Percentiles rank a stretch among this genome's conserved stretches.
phyloP scores from a whole-genome alignment of 1,140 invertebrate species.

The Pseudomyrmex cubaensis region DNA sequence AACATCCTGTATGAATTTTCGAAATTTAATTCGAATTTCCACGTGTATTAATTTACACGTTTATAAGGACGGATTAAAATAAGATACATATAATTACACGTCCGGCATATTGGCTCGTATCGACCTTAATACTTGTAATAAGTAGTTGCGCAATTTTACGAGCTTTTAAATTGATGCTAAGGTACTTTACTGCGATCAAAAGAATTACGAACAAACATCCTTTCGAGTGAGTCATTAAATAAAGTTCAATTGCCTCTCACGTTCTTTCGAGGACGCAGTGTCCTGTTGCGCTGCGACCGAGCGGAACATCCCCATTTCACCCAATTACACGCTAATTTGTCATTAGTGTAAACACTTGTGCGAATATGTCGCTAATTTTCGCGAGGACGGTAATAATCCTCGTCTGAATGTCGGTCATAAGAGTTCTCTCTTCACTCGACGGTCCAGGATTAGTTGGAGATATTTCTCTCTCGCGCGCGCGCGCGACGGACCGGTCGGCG shows the following conservation, averaged over 20 bases:
- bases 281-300: not conserved
- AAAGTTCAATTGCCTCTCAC: not conserved
- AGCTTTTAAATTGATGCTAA: not conserved
- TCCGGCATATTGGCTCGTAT: too few relatives aligned
- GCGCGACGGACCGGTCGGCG: not conserved
- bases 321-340: slow-evolving; percentile 22
- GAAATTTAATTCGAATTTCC: too few relatives aligned
- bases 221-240: not conserved
- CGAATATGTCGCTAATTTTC: slow-evolving; percentile 12
- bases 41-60: too few relatives aligned
- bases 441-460: slow-evolving; percentile 26
- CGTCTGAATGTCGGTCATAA: not conserved
- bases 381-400: slow-evolving; percentile 30
- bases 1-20: too few relatives aligned
- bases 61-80: too few relatives aligned
- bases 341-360: slow-evolving; percentile 19
- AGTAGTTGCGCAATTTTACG: too few relatives aligned
- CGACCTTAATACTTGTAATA: too few relatives aligned
- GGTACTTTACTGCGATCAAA: too few relatives aligned
- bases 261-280: not conserved
- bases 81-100: too few relatives aligned
- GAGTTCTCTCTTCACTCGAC: not conserved
- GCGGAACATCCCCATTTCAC: not conserved
- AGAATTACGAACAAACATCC: too few relatives aligned
- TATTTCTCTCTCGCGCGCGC: slow-evolving; percentile 17